Conservation (phyloP, 2,888 invertebrate species). For the Anoplius nigerrimus region DNA sequence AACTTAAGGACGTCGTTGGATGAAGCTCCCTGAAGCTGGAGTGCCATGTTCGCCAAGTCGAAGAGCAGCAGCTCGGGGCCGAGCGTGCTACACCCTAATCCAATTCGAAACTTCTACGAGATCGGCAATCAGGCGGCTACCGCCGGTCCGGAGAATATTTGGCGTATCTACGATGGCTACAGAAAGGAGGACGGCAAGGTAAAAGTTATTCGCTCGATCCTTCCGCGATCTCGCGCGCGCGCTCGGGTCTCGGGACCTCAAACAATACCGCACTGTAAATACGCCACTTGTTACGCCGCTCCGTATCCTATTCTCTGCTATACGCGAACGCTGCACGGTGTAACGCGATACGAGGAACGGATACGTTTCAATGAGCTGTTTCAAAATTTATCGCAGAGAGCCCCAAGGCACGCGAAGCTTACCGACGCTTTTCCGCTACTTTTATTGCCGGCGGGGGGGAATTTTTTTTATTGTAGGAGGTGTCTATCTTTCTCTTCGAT, state of each 20-base stretch:
- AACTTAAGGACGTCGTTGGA: constrained; percentile 12
- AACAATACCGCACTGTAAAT: too few species aligned
- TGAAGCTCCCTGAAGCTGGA: constrained; percentile 45
- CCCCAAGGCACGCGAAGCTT: too few species aligned
- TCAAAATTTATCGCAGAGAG: too few species aligned
- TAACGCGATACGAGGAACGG: too few species aligned
- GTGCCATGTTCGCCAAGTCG: constrained; percentile 85
- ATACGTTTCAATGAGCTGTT: too few species aligned
- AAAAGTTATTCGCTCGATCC: constrained; percentile 63
- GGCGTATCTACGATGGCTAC: constrained; percentile 94
- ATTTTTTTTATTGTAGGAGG: constrained; percentile 81
- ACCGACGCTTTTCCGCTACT: background rate
- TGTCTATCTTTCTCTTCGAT: constrained; percentile 95
- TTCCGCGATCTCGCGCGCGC: too few species aligned
- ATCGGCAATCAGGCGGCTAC: constrained; percentile 87
- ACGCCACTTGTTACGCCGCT: too few species aligned
- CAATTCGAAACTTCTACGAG: constrained; percentile 91
- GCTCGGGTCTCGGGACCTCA: too few species aligned
- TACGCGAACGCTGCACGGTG: too few species aligned
- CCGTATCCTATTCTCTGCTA: too few species aligned
- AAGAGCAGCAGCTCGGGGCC: constrained; percentile 77
- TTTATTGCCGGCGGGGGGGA: background rate
- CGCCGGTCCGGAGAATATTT: constrained; percentile 92
- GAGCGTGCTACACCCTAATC: constrained; percentile 83
- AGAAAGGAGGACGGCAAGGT: constrained; percentile 94